Evolutionary conservation across 2,888 invertebrate species (phyloP).

Genomic region (Campopleginae sp.): DNA sequence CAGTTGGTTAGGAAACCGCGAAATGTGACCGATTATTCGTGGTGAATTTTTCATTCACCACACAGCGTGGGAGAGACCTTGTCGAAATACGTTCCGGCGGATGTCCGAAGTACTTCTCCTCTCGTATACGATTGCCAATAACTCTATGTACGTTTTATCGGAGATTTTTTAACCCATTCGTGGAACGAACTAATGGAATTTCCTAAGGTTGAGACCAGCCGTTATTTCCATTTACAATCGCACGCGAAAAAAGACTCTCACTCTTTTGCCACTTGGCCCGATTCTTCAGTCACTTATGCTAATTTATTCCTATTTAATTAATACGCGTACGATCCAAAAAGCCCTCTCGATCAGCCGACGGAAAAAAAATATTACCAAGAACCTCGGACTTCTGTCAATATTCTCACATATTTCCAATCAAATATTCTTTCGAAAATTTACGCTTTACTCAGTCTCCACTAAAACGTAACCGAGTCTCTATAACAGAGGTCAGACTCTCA

Average conservation of each 20-base stretch:
- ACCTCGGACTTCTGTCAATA: not conserved
- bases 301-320: constrained; percentile 36
- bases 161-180: not conserved
- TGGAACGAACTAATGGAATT: not conserved
- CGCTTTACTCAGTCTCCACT: not conserved
- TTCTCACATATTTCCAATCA: not conserved
- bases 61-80: constrained; percentile 37
- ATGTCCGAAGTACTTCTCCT: constrained; percentile 37
- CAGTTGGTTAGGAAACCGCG: constrained; percentile 12
- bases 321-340: constrained; percentile 5
- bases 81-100: constrained; percentile 36
- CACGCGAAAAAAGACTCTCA: constrained; percentile 23
- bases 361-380: not conserved
- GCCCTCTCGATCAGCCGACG: not conserved
- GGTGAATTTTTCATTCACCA: constrained; percentile 31
- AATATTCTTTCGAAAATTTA: not conserved
- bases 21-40: constrained; percentile 33
- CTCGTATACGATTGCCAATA: not conserved
- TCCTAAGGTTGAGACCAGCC: not conserved
- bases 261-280: constrained; percentile 41
- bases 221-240: not conserved
- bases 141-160: constrained; percentile 2
- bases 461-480: not conserved
- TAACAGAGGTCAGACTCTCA: constrained; percentile 12
- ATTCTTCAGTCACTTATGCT: constrained; percentile 30